phyloP scores from a whole-genome alignment of 2,113 vertebrate species.

The Pachypanchax playfairii region DNA sequence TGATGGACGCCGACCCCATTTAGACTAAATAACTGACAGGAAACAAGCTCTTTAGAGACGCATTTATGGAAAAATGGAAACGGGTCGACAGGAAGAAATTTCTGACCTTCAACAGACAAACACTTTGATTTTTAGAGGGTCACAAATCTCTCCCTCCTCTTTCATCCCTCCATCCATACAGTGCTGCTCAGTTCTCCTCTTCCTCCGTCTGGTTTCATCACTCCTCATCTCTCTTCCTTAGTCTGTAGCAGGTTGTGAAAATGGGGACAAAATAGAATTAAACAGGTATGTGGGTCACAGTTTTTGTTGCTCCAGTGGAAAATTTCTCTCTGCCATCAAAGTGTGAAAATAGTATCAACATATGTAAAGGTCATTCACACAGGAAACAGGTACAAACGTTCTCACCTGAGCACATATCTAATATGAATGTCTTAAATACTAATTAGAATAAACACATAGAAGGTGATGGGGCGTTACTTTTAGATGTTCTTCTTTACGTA shows the following conservation, averaged over 20 bases:
- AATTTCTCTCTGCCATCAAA: slow-evolving; percentile 37
- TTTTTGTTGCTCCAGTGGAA: slow-evolving; percentile 40
- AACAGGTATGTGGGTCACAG: slow-evolving; percentile 75
- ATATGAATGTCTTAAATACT: too few species aligned
- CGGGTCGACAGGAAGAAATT: slow-evolving; percentile 17
- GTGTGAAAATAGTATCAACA: slow-evolving; percentile 36
- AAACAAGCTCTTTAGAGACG: slow-evolving; percentile 18
- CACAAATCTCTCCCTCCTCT: not conserved
- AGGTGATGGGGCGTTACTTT: too few species aligned
- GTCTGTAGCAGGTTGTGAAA: slow-evolving; percentile 25
- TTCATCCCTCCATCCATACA: not conserved
- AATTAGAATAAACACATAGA: too few species aligned
- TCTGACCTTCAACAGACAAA: slow-evolving; percentile 33
- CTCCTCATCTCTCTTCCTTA: slow-evolving; percentile 1
- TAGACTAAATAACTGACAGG: slow-evolving; percentile 35
- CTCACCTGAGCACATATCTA: too few species aligned
- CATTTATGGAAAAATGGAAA: slow-evolving; percentile 23
- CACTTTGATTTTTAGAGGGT: slow-evolving; percentile 55
- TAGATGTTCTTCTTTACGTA: too few species aligned
- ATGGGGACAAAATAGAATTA: slow-evolving; percentile 51
- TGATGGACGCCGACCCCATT: slow-evolving; percentile 26
- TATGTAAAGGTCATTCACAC: too few species aligned
- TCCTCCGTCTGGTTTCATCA: not conserved
- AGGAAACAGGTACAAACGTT: too few species aligned
- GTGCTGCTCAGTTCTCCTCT: not conserved